phyloP scores from a whole-genome alignment of 2,888 invertebrate species.

The Nephrotoma flavescens region DNA sequence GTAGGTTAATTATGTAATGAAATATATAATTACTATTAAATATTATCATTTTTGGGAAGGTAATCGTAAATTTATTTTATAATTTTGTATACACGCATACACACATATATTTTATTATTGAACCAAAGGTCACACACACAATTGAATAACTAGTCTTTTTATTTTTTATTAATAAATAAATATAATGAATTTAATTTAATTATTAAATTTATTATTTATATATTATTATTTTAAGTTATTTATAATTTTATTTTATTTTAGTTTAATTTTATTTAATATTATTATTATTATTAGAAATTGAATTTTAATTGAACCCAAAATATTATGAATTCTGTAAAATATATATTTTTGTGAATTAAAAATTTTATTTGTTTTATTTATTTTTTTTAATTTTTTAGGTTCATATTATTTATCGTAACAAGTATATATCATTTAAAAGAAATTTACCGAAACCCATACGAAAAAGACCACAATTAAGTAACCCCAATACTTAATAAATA shows the following conservation, averaged over 20 bases:
- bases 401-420: neutral
- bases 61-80: neutral
- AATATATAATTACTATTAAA: neutral
- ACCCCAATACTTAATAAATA: neutral
- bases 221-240: neutral
- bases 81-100: neutral
- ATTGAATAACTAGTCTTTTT: slow-evolving; percentile 3
- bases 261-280: neutral
- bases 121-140: neutral
- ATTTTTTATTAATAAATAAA: neutral
- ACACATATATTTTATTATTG: neutral
- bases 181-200: neutral
- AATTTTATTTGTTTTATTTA: neutral
- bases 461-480: neutral
- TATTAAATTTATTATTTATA: neutral
- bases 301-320: neutral
- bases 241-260: neutral
- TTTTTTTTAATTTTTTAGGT: neutral
- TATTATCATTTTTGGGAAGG: neutral
- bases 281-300: neutral
- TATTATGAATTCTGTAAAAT: neutral
- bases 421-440: neutral
- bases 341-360: neutral
- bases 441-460: neutral
- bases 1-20: neutral